Base-by-base conservation (phyloP, 1,140 invertebrate genomes). In the Tetraneura akinire region DNA sequence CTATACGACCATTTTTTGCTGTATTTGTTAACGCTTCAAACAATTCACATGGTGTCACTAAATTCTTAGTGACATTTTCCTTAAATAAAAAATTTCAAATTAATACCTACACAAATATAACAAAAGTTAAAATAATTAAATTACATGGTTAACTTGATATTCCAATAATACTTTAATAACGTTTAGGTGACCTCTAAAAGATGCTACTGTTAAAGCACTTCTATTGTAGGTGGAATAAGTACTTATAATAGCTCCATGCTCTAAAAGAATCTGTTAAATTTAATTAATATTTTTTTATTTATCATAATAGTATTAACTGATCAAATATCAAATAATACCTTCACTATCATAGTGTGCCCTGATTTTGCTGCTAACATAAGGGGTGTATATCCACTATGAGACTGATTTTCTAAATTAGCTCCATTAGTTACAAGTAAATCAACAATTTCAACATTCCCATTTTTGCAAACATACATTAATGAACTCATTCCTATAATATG, bases 1-100 rank as follows among this genome's bases (percentile, higher is more conserved):
- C 96, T 0, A 99, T 92, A 86, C 99, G 97, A 4, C 98, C 98
- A 88, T 99, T 98, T 97, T 99, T 99, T 47, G 96, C 98, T 29
- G 98, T 97, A 87, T 99, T 98, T 97, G 99, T 99, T 3, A 99
- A 87, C 32, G 98, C 97, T 1, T 97, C 99, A 87, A 99, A 97
- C 96, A 99, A 98, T 88, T 99, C 98, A 87, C 99, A 97, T 1
- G 97, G 98, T 88, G 98, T 97, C 88, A 37, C 32, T 37, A 4
- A 8, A 37, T 37, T 4, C 8, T 37, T 8, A 37, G 8, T 8
- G 8, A 4, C 3, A 4, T 98, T 95, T 87, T 98, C 96, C 87
- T 90, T 57, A 37, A 66, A 23, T 26, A 76, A 37, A 76, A 16
- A 37, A 29, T 37, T 21, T 21, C n/a, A 18, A 71, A 74, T 74